Evolutionary conservation across 2,113 vertebrate genomes (phyloP).

Genomic region (Eira barbara): DNA sequence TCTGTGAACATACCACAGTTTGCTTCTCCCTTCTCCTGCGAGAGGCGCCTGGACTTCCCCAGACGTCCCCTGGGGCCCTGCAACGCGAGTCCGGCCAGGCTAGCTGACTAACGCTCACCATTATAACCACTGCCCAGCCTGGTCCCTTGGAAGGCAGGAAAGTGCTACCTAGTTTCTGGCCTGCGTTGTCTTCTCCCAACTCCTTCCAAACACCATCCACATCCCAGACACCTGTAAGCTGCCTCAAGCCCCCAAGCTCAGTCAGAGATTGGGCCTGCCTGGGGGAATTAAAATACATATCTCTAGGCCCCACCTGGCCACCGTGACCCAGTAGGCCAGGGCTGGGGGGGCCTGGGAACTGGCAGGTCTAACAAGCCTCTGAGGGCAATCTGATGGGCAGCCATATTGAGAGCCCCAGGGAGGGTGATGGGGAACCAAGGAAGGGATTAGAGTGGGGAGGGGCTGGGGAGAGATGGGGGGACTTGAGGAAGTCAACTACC

Average conservation of each 20-base stretch:
- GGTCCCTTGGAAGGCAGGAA: not conserved
- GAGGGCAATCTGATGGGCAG: not conserved
- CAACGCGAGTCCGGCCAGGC: not conserved
- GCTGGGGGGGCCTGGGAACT: not conserved
- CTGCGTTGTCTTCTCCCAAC: not conserved
- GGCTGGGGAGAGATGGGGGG: not conserved
- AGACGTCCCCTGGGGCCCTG: fast-evolving
- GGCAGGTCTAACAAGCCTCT: not conserved
- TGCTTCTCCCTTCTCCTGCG: not conserved
- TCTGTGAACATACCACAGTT: too few relatives aligned
- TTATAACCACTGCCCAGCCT: not conserved
- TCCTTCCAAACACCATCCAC: not conserved
- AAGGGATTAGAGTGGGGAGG: not conserved
- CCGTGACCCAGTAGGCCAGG: not conserved
- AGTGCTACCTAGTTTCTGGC: not conserved
- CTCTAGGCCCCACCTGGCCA: not conserved
- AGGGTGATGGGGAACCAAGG: not conserved
- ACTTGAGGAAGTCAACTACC: not conserved
- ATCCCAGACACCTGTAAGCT: not conserved
- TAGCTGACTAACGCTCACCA: not conserved
- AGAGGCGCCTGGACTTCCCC: not conserved
- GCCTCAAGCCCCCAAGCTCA: fast-evolving
- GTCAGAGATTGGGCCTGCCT: not conserved
- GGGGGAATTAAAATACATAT: fast-evolving
- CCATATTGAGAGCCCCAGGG: not conserved